Conservation (phyloP, 2,113 vertebrate species). For the Girardinichthys multiradiatus region DNA sequence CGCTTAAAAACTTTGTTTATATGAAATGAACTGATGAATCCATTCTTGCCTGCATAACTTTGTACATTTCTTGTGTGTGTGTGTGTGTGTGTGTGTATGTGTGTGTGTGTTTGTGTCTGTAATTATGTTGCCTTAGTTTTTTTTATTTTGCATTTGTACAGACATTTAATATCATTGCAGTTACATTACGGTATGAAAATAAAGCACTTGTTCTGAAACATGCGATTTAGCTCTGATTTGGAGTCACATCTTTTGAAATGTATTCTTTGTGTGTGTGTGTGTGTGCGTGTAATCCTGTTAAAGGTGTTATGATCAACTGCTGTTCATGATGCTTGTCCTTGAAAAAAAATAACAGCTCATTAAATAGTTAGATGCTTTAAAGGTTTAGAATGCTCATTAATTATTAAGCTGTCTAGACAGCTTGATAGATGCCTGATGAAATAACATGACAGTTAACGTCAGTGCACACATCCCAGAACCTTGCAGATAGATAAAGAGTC, state of each 20-base stretch:
- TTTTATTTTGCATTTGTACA: slow-evolving; percentile 98
- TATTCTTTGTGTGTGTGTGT: background rate
- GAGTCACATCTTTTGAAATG: background rate
- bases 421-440: slow-evolving; percentile 63
- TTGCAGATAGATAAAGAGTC: background rate
- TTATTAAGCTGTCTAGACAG: slow-evolving; percentile 76
- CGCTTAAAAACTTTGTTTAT: slow-evolving; percentile 86
- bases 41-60: slow-evolving; percentile 86
- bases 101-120: slow-evolving; percentile 80
- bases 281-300: background rate
- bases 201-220: slow-evolving; percentile 93
- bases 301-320: slow-evolving; percentile 12
- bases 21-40: slow-evolving; percentile 86
- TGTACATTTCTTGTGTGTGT: slow-evolving; percentile 85
- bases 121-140: slow-evolving; percentile 82
- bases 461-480: slow-evolving; percentile 42
- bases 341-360: slow-evolving; percentile 60
- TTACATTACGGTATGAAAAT: slow-evolving; percentile 93
- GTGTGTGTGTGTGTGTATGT: slow-evolving; percentile 82
- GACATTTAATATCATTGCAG: slow-evolving; percentile 96
- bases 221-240: background rate
- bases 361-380: slow-evolving; percentile 70
- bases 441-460: slow-evolving; percentile 60
- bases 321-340: slow-evolving; percentile 35
- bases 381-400: slow-evolving; percentile 68